Evolutionary conservation across 2,113 vertebrate genomes (phyloP).

Genomic region (Pseudorhombus dupliciocellatus): DNA sequence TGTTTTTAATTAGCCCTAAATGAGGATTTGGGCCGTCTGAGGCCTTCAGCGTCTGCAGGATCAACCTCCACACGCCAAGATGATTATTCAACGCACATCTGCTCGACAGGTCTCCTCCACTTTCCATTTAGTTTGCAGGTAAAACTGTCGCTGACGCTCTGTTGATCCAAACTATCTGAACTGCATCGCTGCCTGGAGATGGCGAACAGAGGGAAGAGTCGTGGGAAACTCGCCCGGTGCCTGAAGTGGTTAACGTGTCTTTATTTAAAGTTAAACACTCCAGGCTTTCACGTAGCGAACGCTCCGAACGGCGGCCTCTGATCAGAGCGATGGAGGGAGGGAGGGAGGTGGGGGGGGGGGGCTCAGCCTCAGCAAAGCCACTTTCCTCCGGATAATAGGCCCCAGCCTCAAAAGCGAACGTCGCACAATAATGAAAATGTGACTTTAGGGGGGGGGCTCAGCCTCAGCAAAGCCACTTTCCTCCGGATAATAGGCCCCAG

Average conservation of each 20-base stretch:
- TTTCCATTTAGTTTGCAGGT: conserved; percentile 38
- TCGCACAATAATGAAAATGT: conserved; percentile 68
- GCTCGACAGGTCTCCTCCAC: conserved; percentile 34
- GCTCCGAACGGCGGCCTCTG: conserved; percentile 41
- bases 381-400: conserved; percentile 58
- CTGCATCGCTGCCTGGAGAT: conserved; percentile 31
- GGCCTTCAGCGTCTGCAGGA: conserved; percentile 22
- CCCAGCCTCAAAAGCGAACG: conserved; percentile 46
- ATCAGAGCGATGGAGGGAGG: conserved; percentile 49
- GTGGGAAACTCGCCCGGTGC: conserved; percentile 56
- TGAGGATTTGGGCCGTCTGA: conserved; percentile 19
- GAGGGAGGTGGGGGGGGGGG: conserved; percentile 34
- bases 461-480: conserved; percentile 49
- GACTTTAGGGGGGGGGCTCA: conserved; percentile 64
- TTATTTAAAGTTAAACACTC: conserved; percentile 66
- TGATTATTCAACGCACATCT: conserved; percentile 52
- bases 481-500: conserved; percentile 52
- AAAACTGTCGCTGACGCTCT: conserved; percentile 14
- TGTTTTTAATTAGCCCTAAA: conserved; percentile 58
- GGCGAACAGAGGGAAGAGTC: conserved; percentile 21
- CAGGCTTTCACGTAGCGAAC: conserved; percentile 24
- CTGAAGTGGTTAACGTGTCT: conserved; percentile 58
- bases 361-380: conserved; percentile 39
- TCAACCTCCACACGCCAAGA: conserved; percentile 6
- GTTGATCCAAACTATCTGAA: neutral